Evolutionary conservation across 2,113 vertebrate genomes (phyloP).

Genomic region (Scopus umbretta): DNA sequence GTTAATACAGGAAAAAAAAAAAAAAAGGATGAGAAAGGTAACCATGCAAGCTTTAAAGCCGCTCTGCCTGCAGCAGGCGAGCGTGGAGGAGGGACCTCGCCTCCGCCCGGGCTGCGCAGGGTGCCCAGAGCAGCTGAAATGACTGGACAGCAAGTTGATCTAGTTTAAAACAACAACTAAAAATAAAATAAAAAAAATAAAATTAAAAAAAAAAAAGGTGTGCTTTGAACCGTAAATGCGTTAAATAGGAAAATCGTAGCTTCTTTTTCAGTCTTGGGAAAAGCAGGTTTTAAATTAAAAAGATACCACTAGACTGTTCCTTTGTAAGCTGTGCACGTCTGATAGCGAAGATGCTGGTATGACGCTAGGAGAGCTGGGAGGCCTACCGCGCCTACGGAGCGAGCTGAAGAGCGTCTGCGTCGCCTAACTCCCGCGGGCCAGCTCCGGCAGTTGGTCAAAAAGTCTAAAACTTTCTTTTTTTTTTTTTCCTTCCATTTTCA

Average conservation of each 20-base stretch:
- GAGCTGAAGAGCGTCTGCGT: constrained; percentile 60
- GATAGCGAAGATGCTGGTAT: constrained; percentile 78
- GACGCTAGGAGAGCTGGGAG: constrained; percentile 80
- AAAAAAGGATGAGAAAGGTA: constrained; percentile 71
- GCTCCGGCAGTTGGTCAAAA: constrained; percentile 68
- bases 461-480: constrained; percentile 6
- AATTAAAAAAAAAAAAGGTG: constrained; percentile 64
- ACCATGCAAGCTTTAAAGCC: not conserved
- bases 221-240: constrained; percentile 86
- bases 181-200: not conserved
- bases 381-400: constrained; percentile 79
- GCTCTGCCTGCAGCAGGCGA: not conserved
- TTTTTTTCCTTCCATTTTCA: constrained; percentile 66
- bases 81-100: constrained; percentile 32
- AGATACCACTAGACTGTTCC: constrained; percentile 65
- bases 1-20: constrained; percentile 75
- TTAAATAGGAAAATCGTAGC: constrained; percentile 74
- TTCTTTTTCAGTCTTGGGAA: constrained; percentile 72
- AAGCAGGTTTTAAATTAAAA: constrained; percentile 71
- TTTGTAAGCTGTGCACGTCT: constrained; percentile 76
- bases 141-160: constrained; percentile 80
- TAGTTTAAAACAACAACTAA: constrained; percentile 72
- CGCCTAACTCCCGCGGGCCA: constrained; percentile 60
- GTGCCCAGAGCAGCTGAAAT: constrained; percentile 75
- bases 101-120: not conserved